Conservation (phyloP, 2,113 vertebrate species). For the Pipra filicauda region DNA sequence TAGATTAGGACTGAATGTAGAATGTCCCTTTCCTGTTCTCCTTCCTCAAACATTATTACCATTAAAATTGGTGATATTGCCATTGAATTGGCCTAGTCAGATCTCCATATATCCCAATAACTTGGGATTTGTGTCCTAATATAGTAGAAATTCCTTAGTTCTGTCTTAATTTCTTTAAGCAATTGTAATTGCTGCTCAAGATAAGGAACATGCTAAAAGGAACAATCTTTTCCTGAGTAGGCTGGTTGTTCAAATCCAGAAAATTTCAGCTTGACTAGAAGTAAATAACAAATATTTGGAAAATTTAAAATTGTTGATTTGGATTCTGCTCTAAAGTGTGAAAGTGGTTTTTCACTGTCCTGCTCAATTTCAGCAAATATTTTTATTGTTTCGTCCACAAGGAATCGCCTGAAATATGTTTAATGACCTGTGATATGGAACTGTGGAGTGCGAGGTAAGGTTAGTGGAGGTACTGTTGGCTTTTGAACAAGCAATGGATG, state of each 20-base stretch:
- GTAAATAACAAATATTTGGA: not conserved
- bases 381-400: not conserved
- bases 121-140: not conserved
- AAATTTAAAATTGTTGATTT: not conserved
- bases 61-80: not conserved
- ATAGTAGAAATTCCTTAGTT: not conserved
- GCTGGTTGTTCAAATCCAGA: not conserved
- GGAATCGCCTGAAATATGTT: not conserved
- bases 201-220: not conserved
- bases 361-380: not conserved
- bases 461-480: not conserved
- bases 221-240: not conserved
- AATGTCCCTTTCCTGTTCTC: not conserved
- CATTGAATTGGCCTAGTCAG: not conserved
- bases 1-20: not conserved
- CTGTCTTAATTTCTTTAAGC: not conserved
- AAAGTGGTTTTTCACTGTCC: not conserved
- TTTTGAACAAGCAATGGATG: not conserved
- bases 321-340: not conserved
- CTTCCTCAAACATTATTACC: not conserved
- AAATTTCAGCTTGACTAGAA: not conserved
- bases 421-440: not conserved
- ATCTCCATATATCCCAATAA: not conserved
- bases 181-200: not conserved
- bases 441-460: not conserved